Evolutionary conservation across 2,888 invertebrate genomes (phyloP), one percentile per base, ranked within the genome.

Genomic region (Ditula angustiorana): DNA sequence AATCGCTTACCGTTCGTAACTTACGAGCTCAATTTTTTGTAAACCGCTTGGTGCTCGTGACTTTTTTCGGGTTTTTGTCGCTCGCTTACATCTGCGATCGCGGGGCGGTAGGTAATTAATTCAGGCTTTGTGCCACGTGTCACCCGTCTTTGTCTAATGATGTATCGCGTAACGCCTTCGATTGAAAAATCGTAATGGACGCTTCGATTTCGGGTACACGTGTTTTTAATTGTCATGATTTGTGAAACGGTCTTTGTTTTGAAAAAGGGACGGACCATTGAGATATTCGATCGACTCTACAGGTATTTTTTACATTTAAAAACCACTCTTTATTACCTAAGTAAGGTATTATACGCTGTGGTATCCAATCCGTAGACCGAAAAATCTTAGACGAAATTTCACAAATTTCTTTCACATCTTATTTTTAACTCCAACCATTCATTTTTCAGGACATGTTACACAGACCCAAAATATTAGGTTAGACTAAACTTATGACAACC

Each of bases 21-120:
- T 37, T 37, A 13, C 2, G 7, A 11, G 11, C 1, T 26, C 5
- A 5, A 26, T 5, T 26, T 3, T 26, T 26, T 26, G n/a, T n/a
- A n/a, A n/a, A 41, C 41, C 41, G 41, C 41, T 16, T 16, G 13
- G n/a, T 23, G 21, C 47, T 11, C 26, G 13, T 47, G 3, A 47
- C 47, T 24, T 26, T 4, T 21, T 5, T 16, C 65, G 66, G 70
- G 67, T 70, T 71, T 73, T 70, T 73, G 71, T 67, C 71, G 61
- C 67, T 70, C 69, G 70, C 66, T 62, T 70, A 73, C 73, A 73
- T 76, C 72, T 75, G 72, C 69, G 70, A 73, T 74, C 75, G 74
- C 61, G 56, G 56, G 57, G 63, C 63, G 53, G 50, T 24, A n/a
- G 71, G 78, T 83, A 80, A 85, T 84, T 86, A 86, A 85, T 85